Conservation (phyloP, 2,797 vertebrate species). For the Pogonophryne albipinna region DNA sequence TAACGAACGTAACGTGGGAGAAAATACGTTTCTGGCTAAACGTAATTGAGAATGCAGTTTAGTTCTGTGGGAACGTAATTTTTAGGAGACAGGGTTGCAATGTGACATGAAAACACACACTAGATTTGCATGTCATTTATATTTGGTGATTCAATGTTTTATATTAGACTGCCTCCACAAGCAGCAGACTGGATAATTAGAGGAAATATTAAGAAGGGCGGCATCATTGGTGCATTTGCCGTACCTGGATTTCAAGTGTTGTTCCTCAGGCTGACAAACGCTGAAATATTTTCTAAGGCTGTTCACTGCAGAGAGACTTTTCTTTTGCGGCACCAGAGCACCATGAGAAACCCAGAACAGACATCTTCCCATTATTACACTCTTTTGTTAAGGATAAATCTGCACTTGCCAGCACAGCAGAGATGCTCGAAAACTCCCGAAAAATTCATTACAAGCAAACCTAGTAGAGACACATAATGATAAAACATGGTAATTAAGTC, state of each 20-base stretch:
- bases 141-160: conserved; percentile 36
- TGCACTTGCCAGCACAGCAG: conserved; percentile 52
- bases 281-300: conserved; percentile 41
- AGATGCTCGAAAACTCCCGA: conserved; percentile 47
- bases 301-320: conserved; percentile 28
- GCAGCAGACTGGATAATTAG: conserved; percentile 54
- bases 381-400: conserved; percentile 65
- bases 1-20: too few species aligned
- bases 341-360: conserved; percentile 45
- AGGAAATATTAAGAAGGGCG: conserved; percentile 28
- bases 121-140: conserved; percentile 32
- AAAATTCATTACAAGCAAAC: conserved; percentile 69
- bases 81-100: too few species aligned
- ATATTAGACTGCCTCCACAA: conserved; percentile 40
- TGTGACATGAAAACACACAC: conserved; percentile 21
- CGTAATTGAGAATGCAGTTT: too few species aligned
- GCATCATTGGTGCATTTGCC: conserved; percentile 25
- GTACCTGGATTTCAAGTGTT: conserved; percentile 44
- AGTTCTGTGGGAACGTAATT: too few species aligned
- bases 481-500: conserved; percentile 71
- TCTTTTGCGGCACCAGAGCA: conserved; percentile 40
- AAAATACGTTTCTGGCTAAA: too few species aligned
- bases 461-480: conserved; percentile 75
- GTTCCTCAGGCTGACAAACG: conserved; percentile 39
- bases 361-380: conserved; percentile 48